Base-by-base conservation (phyloP, 2,888 invertebrate species). In the Plusia festucae region DNA sequence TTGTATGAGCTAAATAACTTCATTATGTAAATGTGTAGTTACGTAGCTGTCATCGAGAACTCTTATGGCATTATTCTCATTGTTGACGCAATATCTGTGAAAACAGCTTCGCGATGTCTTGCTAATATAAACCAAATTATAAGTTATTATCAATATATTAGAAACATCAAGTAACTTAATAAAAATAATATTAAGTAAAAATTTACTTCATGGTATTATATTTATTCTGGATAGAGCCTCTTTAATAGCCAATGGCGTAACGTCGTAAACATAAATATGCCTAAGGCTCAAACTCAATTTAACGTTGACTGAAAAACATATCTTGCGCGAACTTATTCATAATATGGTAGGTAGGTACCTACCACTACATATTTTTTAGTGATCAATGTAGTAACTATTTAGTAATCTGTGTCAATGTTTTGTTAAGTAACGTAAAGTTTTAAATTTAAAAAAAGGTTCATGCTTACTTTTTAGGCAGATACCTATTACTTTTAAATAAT, bases 21-120 rank as follows among this genome's bases (percentile, higher is more conserved):
- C 75, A 79, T 77, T 78, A 81, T 83, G 81, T 73, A 81, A 82
- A 79, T 77, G 72, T 67, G 27, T 56, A 55, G 58, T 66, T 59
- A 73, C 58, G 60, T 72, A 51, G 64, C 51, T 55, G 56, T 68
- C 65, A 69, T 75, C 53, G 60, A 66, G 53, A 63, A 54, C 56
- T 73, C 60, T 66, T 64, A 54, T 64, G 54, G 65, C 70, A 66
- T 52, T 56, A 53, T 30, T 24, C 55, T 52, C 30, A 58, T 59
- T 64, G 5, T 55, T 27, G 46, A 44, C 52, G 54, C 57, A 61
- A 32, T 53, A 30, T 20, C 40, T 59, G 30, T 2, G 18, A 49
- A 54, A 9, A 0, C 40, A 40, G 40, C 40, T 40, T 40, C 5
- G 15, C n/a, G n/a, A 40, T n/a, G 7, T 5, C 5, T 40, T 40